Evolutionary conservation across 2,888 invertebrate species (phyloP), one percentile per base, ranked within the genome.

Genomic region (Eustalomyia histrio): DNA sequence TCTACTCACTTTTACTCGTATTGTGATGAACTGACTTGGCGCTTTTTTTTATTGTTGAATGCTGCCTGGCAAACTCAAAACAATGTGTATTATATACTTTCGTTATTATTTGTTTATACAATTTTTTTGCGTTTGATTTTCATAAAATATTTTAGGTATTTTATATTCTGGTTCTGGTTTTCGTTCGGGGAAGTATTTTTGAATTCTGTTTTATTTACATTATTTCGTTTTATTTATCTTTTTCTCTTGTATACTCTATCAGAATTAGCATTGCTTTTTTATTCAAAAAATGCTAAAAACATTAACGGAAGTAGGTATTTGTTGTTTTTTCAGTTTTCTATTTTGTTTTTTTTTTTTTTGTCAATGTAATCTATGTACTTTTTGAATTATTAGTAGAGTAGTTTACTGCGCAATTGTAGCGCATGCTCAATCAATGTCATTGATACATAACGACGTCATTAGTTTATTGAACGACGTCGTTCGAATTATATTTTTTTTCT

Each of bases 401-500:
- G 50, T 60, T 75, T 55, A 79, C 58, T 79, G 74, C 79, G 79
- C 74, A 79, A 71, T 79, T 79, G 74, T 75, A 53, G 60, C 79
- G 52, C 74, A 64, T 74, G 35, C 24, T 55, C 39, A 43, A 47
- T 35, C n/a, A 69, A 69, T 69, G 64, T 39, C 63, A 74, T 18
- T 52, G 52, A 57, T 67, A 65, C n/a, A 16, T 12, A 67, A 60
- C 60, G 58, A 69, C 74, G 74, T 79, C 74, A 79, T 75, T 58
- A 35, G 60, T 75, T 74, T 71, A 65, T 65, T 60, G 60, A 75
- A 75, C 64, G 35, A n/a, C 58, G 10, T 43, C 17, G 63, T 61
- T 69, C 21, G 9, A 63, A 63, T 39, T 47, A 12, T 18, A 18
- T 61, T 39, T 1, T 14, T 6, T 9, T 4, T 9, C n/a, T 39